phyloP scores from a whole-genome alignment of 2,113 vertebrate genomes.

The Atlantisia rogersi region DNA sequence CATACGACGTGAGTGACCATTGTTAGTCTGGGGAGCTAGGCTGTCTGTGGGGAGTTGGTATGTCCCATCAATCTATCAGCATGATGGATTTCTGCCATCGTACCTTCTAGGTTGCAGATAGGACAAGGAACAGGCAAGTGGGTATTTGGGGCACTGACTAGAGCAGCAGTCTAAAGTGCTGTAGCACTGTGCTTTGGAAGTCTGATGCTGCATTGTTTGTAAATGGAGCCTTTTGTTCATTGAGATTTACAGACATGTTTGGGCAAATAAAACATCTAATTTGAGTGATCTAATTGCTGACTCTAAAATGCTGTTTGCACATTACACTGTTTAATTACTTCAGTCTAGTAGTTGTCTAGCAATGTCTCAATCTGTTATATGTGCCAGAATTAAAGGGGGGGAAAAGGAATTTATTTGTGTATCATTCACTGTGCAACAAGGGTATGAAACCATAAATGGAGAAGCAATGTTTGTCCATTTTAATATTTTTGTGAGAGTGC shows the following conservation, averaged over 20 bases:
- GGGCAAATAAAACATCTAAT: constrained; percentile 53
- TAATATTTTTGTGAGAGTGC: constrained; percentile 6
- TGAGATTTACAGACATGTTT: constrained; percentile 26
- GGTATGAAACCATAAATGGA: neutral
- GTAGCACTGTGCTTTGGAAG: neutral
- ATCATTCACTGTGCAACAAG: neutral
- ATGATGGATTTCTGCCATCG: neutral
- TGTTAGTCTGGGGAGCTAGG: neutral
- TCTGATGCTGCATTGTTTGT: neutral
- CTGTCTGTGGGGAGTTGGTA: neutral
- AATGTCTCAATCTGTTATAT: constrained; percentile 37
- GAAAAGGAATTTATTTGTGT: neutral
- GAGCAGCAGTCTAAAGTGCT: neutral
- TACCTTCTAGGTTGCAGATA: neutral
- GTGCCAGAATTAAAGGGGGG: neutral
- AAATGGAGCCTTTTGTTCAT: constrained; percentile 6
- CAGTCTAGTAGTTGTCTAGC: constrained; percentile 54
- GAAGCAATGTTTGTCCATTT: constrained; percentile 1
- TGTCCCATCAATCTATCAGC: accelerated
- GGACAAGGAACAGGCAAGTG: neutral
- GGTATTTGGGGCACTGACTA: neutral
- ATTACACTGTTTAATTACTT: constrained; percentile 58
- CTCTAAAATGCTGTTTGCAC: constrained; percentile 57
- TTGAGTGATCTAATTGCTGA: constrained; percentile 54
- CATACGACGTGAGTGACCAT: accelerated